Base-by-base conservation (phyloP, 1,140 invertebrate genomes). In the Diabrotica virgifera region DNA sequence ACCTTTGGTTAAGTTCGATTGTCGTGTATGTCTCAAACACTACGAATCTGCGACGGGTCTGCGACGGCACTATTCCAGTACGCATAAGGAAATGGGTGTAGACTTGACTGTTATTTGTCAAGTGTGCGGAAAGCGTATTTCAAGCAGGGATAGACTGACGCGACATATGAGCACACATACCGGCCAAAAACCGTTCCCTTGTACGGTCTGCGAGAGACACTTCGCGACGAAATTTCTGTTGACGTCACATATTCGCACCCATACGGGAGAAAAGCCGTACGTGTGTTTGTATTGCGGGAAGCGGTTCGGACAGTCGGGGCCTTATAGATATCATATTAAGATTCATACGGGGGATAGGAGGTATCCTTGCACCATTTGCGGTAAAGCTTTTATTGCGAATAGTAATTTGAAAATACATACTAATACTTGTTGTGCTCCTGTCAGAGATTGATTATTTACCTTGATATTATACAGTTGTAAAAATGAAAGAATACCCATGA, bases 121-220 rank as follows among this genome's bases (percentile, higher is more conserved):
- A 69, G 85, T 90, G 35, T 93, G 92, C 77, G 86, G 86, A 14
- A 93, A 95, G 80, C 85, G 87, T 62, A 85, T 95, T 55, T 85
- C 85, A 36, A 85, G 82, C 50, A 81, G 83, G 0, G 86, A 87
- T 56, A 86, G 88, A 60, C 78, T 89, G 56, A 85, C 89, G 62
- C 89, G 89, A 11, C 90, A 92, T 78, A 86, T 90, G 65, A 79
- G 89, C 70, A 80, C 88, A 12, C 86, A 87, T 67, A 81, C 78
- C 14, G 82, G 82, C 4, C 74, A 80, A 3, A 78, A 79, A 66
- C 81, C 82, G 0, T 81, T 79, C 67, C 77, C 77, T 8, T 85
- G 83, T 68, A 79, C 77, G 5, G 70, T 82, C 10, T 85, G 83
- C 63, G 80, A 79, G 35, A 82, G 82, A 67, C 80, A 5, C 79